Evolutionary conservation across 2,797 vertebrate species (phyloP).

Genomic region (Falco concolor): DNA sequence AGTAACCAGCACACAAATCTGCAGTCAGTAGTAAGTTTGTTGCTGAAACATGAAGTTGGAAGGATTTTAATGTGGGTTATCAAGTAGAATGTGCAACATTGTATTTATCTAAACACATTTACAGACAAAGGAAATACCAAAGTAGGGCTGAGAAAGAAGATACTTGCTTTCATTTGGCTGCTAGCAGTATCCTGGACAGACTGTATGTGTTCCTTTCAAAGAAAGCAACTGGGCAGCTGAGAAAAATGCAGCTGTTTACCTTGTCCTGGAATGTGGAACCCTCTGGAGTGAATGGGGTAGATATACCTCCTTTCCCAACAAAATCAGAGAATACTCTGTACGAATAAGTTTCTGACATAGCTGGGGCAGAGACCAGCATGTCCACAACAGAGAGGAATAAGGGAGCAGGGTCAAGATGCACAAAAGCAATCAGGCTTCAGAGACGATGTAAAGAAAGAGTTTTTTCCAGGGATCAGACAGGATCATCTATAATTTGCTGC

Average conservation of each 20-base stretch:
- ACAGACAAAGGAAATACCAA: background rate
- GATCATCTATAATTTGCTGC: slow-evolving; percentile 28
- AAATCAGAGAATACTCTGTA: background rate
- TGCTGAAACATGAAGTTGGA: background rate
- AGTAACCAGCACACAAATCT: background rate
- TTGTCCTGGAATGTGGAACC: background rate
- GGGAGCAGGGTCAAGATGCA: background rate
- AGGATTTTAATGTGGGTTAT: background rate
- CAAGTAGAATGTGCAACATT: background rate
- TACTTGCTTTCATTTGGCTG: background rate
- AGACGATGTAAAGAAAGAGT: background rate
- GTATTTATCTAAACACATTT: background rate
- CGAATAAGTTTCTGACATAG: background rate
- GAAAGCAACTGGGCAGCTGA: background rate
- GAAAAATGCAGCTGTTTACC: background rate
- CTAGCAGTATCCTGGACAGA: background rate
- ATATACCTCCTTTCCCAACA: background rate
- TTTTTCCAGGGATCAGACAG: background rate
- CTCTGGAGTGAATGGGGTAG: background rate
- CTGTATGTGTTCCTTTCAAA: background rate
- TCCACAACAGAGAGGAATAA: background rate
- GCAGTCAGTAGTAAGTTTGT: background rate
- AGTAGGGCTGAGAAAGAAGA: background rate
- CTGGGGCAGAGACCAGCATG: background rate
- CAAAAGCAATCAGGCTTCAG: background rate